Evolutionary conservation across 2,113 vertebrate genomes (phyloP), one percentile per base, ranked within the genome.

Genomic region (Phasianus colchicus): DNA sequence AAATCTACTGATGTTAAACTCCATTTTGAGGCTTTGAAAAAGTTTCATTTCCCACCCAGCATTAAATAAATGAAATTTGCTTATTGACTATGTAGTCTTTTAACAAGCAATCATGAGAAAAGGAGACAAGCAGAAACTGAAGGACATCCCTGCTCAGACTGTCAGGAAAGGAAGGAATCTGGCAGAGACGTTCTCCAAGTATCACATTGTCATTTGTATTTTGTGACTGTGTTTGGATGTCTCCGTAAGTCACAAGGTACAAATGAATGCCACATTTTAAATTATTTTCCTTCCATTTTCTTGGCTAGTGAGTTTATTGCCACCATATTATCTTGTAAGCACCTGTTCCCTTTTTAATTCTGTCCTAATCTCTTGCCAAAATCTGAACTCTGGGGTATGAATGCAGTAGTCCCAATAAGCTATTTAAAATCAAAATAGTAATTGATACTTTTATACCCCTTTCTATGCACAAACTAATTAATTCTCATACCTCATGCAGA

Each of bases 351-450:
- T 13, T 76, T 85, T 88, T 80, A 86, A 93, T 83, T 93, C 85
- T 42, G 9, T 89, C 60, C 58, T 88, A 88, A 90, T 96, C 90
- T 91, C 79, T 93, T 86, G 76, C 93, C 86, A 95, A 90, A 93
- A 94, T 76, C 72, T 91, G 79, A 93, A 77, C 79, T 83, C 5
- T 38, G 47, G 18, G 30, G n/a, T 77, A 88, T 65, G 65, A 94
- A 93, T 27, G 29, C 92, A 71, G 76, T 74, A 90, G 88, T 93
- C 90, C 76, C 90, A 83, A 9, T 55, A 86, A 93, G 42, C 75
- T 86, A 76, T 94, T 96, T 93, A 96, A 96, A 93, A 91, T 96
- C 93, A 95, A 96, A 93, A 91, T 67, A 90, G 90, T 93, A 71
- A 92, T 93, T 90, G 80, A 74, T 93, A 48, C 82, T 94, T 89